Conservation (phyloP, 1,140 invertebrate species). For the Cydia pomonella region DNA sequence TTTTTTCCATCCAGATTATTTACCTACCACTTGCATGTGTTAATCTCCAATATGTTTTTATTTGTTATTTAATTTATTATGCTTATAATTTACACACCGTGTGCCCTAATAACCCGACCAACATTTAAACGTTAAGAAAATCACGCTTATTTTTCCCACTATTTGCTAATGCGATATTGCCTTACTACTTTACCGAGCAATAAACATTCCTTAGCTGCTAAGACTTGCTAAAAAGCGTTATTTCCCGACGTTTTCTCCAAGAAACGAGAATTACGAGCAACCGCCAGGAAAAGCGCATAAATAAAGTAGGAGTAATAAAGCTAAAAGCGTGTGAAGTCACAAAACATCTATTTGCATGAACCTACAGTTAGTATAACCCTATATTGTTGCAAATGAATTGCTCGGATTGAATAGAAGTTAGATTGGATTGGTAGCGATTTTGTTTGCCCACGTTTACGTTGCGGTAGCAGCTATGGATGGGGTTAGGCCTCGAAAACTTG, state of each 20-base stretch:
- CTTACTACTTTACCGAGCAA: constrained; percentile 22
- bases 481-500: neutral
- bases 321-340: constrained; percentile 40
- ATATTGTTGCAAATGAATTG: constrained; percentile 33
- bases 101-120: too few relatives aligned
- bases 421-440: constrained; percentile 18
- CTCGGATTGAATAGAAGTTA: constrained; percentile 19
- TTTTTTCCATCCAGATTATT: too few relatives aligned
- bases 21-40: too few relatives aligned
- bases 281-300: constrained; percentile 35
- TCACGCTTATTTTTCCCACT: neutral
- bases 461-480: neutral
- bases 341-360: constrained; percentile 40
- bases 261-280: constrained; percentile 9
- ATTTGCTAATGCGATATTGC: constrained; percentile 14
- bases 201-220: constrained; percentile 18
- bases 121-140: neutral
- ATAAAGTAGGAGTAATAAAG: constrained; percentile 40
- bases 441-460: constrained; percentile 31
- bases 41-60: too few relatives aligned
- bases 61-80: too few relatives aligned
- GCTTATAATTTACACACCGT: neutral
- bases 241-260: constrained; percentile 9
- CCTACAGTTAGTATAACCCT: constrained; percentile 37
- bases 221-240: constrained; percentile 27